These are phyloP conservation scores for Neolamprologus longior DNA, from an alignment of 2,113 vertebrate genomes.

Conservation along the genomic window DNA sequence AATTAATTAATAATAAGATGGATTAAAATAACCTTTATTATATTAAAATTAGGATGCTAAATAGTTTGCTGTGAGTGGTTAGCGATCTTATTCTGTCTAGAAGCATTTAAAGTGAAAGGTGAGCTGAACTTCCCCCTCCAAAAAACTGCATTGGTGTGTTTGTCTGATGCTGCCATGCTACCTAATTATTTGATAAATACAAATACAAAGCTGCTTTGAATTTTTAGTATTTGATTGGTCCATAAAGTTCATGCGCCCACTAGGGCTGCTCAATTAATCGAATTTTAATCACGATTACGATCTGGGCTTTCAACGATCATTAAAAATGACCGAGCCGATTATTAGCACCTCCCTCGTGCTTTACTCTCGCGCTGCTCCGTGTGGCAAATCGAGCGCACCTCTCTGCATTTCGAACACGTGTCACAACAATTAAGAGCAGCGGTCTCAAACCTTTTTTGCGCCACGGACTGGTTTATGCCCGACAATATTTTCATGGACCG, in stretches of 20 bases:
- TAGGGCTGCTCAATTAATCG: no score
- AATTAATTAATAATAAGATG: no score
- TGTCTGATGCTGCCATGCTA: neutral
- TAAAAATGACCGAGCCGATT: no score
- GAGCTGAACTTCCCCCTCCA: neutral
- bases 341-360: no score
- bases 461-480: rapidly evolving
- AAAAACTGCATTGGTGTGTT: neutral
- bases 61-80: neutral
- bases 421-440: no score
- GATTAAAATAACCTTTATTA: neutral
- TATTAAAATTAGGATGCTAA: neutral
- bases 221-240: neutral
- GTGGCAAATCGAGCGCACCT: no score
- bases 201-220: neutral
- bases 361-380: no score
- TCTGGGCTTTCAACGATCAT: no score
- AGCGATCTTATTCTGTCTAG: neutral
- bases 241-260: neutral
- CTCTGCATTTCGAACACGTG: no score
- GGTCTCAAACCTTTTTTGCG: rapidly evolving
- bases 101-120: neutral
- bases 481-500: no score
- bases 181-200: neutral
- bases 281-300: no score